Evolutionary conservation across 2,888 invertebrate genomes (phyloP), one percentile per base, ranked within the genome.

Genomic region (Mamestra brassicae): DNA sequence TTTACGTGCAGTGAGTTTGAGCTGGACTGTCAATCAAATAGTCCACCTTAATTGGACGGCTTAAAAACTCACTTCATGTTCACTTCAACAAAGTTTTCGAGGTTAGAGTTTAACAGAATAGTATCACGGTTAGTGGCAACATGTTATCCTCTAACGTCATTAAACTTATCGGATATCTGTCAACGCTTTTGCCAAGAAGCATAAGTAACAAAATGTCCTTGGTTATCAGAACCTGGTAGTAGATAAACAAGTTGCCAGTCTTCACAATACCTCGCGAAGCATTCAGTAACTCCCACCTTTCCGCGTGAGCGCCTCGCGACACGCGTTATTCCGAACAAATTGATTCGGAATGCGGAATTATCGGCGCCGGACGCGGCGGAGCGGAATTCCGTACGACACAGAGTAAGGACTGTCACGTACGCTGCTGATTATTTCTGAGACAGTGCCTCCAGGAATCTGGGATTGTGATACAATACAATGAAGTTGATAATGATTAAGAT

Each of bases 241-340:
- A 34, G 4, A 15, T 15, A 62, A 78, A 72, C 15, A 80, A 52
- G 45, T 63, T 26, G 15, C 34, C 15, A 64, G 17, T 17, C 36
- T 6, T 36, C 26, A 47, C 50, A 60, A 63, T 78, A 83, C 45
- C 52, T 65, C 6, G 38, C 54, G 45, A 38, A 68, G 42, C 45
- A 60, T 57, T 52, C 47, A 47, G 45, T 47, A 47, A 38, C 36
- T 57, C 34, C 17, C 26, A 69, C 55, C 7, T 68, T 68, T 64
- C 64, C 84, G 15, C 54, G n/a, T 57, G 81, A 72, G 66, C 34
- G 65, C 55, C 36, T 26, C 66, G 60, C 64, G 67, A 52, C 58
- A 77, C 74, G 76, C 80, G 78, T 85, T 85, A 80, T 78, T 78
- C 80, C 71, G 74, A 78, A 69, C 71, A 85, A 85, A 85, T 80